Base-by-base conservation (phyloP, 2,888 invertebrate genomes). In the Tenthredo scrophulariae region DNA sequence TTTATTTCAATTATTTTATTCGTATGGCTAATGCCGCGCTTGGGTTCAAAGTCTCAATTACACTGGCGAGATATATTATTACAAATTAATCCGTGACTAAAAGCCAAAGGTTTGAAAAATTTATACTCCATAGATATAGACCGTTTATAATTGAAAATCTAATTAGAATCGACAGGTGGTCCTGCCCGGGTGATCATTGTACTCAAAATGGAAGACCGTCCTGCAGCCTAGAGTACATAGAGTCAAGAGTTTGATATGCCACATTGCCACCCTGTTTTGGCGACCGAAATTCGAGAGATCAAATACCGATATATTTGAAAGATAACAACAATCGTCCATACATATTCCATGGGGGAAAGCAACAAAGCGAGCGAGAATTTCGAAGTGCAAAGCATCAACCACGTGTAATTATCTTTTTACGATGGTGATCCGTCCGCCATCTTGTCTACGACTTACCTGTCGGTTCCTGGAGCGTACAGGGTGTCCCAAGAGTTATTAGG, bases 371-470 rank as follows among this genome's bases (percentile, higher is more conserved):
- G 37, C 18, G 29, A 18, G 54, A 10, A 15, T 18, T 67, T 29
- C 26, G 4, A 83, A 70, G 65, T 70, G 67, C 83, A 83, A 83
- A 83, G 83, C 67, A 83, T 83, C 83, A 43, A 70, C 83, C 67
- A 80, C 86, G 87, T 85, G 88, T 88, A 90, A 90, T 90, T 89
- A 89, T 86, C 87, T 89, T 90, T 89, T 89, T 88, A 88, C 89
- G 88, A 87, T 86, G 86, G 86, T 86, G 89, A 89, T 89, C 87
- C 84, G 84, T 86, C 85, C 87, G 88, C 87, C 87, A 88, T 87
- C 86, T 87, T 86, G 62, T 79, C 83, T 84, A 86, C 86, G 67
- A 33, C 67, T 83, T 80, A 80, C 80, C 80, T 58, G 80, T 80
- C 83, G 67, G 83, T 67, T 83, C 83, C 83, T 67, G 40, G 46